Conservation (phyloP, 2,888 invertebrate genomes). For the Invenusta paracnida region DNA sequence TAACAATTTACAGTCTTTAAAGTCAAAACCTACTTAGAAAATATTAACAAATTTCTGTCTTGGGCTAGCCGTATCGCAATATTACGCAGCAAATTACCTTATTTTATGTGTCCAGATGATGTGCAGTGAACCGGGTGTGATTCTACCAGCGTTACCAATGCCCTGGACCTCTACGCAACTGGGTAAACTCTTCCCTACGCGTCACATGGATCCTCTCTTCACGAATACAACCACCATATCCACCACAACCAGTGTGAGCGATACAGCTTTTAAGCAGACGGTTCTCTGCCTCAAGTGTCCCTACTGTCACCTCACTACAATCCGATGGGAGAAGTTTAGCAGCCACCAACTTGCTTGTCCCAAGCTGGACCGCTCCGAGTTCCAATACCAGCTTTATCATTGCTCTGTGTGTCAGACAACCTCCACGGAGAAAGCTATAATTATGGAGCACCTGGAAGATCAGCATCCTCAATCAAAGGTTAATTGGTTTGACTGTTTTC, state of each 20-base stretch:
- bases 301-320: constrained; percentile 37
- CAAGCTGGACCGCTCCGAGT: not conserved
- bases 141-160: not conserved
- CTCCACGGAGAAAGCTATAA: not conserved
- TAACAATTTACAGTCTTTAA: no score
- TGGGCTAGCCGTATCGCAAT: no score
- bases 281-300: constrained; percentile 40
- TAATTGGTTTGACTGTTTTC: no score
- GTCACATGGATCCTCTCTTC: not conserved
- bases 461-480: not conserved
- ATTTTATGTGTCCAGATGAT: not conserved
- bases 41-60: no score
- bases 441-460: constrained; percentile 24
- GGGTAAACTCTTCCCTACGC: not conserved
- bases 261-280: not conserved
- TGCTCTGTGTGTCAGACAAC: constrained; percentile 24
- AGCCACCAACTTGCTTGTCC: not conserved
- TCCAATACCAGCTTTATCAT: not conserved
- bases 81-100: no score
- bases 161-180: not conserved
- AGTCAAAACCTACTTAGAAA: no score
- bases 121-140: not conserved
- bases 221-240: not conserved
- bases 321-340: constrained; percentile 24
- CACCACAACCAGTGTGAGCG: not conserved